These are phyloP conservation scores for Phymanthus crucifer DNA, from an alignment of 92 coral and sea anemone species.

Conservation along the genomic window DNA sequence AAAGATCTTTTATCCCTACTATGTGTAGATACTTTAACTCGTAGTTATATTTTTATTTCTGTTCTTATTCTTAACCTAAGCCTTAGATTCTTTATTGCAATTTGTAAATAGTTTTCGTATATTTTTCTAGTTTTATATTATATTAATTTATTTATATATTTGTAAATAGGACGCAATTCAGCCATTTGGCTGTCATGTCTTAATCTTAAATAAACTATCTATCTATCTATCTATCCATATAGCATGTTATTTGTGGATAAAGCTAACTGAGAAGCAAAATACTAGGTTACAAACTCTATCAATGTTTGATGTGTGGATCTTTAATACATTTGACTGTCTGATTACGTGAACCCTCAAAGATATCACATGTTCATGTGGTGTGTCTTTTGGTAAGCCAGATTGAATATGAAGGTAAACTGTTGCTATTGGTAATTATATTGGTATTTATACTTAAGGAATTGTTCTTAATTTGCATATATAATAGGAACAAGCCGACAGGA, in stretches of 20 bases:
- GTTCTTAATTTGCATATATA: not conserved
- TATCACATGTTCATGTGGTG: not conserved
- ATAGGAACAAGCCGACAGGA: not conserved
- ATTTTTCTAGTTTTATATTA: too few species aligned
- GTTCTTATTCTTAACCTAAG: too few species aligned
- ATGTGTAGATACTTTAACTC: too few species aligned
- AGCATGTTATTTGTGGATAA: not conserved
- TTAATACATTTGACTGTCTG: not conserved
- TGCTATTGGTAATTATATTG: not conserved
- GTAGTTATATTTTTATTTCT: too few species aligned
- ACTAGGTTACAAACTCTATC: constrained; percentile 6
- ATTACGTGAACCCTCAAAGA: not conserved
- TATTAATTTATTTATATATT: too few species aligned
- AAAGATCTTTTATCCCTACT: too few species aligned
- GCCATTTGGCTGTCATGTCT: too few species aligned
- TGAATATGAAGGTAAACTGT: not conserved
- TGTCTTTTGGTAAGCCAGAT: not conserved
- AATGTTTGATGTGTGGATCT: constrained; percentile 9
- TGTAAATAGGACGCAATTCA: too few species aligned
- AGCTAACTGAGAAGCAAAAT: not conserved
- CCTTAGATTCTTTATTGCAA: too few species aligned
- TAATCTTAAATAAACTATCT: not conserved
- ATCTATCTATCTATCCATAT: not conserved
- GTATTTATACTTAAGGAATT: not conserved
- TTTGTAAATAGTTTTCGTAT: too few species aligned